These are phyloP conservation scores for Diaprepes abbreviatus DNA, from an alignment of 2,888 invertebrate genomes.

Conservation along the genomic window DNA sequence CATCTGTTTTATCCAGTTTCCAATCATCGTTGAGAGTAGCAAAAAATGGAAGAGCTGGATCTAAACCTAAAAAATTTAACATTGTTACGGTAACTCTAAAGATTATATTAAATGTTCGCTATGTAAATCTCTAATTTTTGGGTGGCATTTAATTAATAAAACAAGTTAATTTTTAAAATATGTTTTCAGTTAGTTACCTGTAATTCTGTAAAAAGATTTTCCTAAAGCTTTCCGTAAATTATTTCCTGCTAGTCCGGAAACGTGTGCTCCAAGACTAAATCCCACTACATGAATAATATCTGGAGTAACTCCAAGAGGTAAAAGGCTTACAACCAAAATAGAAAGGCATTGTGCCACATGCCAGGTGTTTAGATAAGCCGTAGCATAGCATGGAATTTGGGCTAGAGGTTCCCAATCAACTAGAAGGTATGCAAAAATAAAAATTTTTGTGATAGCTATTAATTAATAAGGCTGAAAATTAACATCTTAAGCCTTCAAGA, in stretches of 20 bases:
- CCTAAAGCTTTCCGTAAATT: conserved; percentile 62
- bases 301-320: conserved; percentile 61
- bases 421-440: conserved; percentile 53
- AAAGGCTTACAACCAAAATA: conserved; percentile 66
- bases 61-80: conserved; percentile 71
- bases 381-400: conserved; percentile 71
- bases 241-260: conserved; percentile 66
- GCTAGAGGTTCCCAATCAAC: conserved; percentile 73
- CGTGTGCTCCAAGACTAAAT: conserved; percentile 74
- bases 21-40: conserved; percentile 68
- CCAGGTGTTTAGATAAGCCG: conserved; percentile 72
- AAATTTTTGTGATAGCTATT: too few species aligned
- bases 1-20: conserved; percentile 84
- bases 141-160: too few species aligned
- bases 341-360: conserved; percentile 73
- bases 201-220: conserved; percentile 67
- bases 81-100: too few species aligned
- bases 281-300: conserved; percentile 71
- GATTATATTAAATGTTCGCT: too few species aligned
- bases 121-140: too few species aligned
- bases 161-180: too few species aligned
- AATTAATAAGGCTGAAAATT: not conserved
- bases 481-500: too few species aligned
- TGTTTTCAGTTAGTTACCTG: too few species aligned
- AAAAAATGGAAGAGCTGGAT: conserved; percentile 77